These are phyloP conservation scores for Fregata magnificens DNA, from an alignment of 2,113 vertebrate genomes.

Conservation along the genomic window DNA sequence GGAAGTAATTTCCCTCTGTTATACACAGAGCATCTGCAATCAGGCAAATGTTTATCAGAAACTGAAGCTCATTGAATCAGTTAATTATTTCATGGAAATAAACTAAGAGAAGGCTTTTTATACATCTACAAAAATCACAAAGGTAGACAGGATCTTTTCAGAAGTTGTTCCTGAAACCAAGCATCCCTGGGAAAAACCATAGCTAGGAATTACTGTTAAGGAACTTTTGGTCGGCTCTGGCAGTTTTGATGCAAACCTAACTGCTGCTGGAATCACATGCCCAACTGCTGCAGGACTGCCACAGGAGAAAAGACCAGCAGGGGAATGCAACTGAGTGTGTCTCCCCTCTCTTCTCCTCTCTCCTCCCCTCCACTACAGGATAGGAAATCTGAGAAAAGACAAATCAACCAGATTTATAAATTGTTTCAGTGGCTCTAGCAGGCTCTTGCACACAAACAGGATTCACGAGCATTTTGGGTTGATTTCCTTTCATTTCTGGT, in stretches of 20 bases:
- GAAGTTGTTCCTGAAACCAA: background rate
- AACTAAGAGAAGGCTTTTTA: background rate
- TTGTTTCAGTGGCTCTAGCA: background rate
- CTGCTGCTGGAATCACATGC: background rate
- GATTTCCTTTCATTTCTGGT: constrained; percentile 29
- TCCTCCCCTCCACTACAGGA: background rate
- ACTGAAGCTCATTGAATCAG: background rate
- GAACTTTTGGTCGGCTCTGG: background rate
- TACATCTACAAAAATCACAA: background rate
- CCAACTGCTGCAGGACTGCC: background rate
- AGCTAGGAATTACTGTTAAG: background rate
- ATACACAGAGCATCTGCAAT: background rate
- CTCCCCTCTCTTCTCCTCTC: background rate
- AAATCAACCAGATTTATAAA: background rate
- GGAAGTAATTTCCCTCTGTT: background rate
- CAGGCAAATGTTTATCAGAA: background rate
- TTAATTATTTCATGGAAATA: background rate
- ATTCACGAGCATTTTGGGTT: background rate
- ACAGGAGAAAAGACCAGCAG: background rate
- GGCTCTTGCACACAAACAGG: background rate
- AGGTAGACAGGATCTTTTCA: background rate
- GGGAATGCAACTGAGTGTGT: background rate
- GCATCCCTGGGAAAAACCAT: background rate
- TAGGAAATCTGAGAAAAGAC: background rate
- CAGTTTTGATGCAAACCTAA: background rate